These are phyloP conservation scores for Choloepus hoffmanni DNA, from an alignment of 2,113 vertebrate genomes.

Conservation along the genomic window DNA sequence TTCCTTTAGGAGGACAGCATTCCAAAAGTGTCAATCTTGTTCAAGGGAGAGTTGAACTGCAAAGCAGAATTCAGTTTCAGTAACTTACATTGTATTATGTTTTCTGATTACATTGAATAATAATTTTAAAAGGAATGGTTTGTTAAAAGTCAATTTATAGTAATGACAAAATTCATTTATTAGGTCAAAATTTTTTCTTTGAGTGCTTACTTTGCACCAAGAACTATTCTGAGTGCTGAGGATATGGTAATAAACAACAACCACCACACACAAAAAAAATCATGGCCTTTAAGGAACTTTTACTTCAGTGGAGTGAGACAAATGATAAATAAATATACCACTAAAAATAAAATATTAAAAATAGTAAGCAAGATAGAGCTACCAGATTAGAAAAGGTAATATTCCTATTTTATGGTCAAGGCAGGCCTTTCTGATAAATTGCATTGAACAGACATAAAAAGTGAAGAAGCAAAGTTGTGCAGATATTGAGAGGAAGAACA, in stretches of 20 bases:
- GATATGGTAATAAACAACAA: neutral
- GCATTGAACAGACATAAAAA: neutral
- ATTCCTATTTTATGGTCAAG: neutral
- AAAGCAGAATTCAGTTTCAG: constrained; percentile 22
- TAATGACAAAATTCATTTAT: neutral
- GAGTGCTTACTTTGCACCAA: neutral
- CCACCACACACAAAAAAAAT: neutral
- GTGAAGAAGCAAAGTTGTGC: neutral
- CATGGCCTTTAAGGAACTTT: neutral
- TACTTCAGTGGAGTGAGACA: neutral
- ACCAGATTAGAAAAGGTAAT: neutral
- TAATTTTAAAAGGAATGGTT: neutral
- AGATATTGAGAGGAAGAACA: neutral
- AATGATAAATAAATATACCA: constrained; percentile 18
- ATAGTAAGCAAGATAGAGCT: neutral
- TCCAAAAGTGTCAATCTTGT: neutral
- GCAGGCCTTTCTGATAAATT: neutral
- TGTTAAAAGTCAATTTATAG: neutral
- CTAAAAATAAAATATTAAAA: neutral
- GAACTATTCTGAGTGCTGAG: neutral
- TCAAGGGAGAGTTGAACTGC: neutral
- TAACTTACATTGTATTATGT: neutral
- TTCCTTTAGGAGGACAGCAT: neutral
- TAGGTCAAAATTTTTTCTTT: neutral
- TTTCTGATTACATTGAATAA: neutral